Base-by-base conservation (phyloP, 2,888 invertebrate genomes). In the Drosophila mulleri region DNA sequence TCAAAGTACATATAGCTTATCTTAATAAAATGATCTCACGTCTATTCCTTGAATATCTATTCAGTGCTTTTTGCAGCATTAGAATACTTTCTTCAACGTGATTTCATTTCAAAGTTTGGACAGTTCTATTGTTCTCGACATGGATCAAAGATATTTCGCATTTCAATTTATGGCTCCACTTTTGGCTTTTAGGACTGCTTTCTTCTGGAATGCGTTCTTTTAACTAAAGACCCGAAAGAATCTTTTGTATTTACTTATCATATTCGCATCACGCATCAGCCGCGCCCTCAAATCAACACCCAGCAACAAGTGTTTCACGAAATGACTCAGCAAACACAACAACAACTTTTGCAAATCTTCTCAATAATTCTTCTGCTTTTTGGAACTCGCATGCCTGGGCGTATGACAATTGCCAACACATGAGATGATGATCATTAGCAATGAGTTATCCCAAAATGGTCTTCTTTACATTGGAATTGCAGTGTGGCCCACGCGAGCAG, bases 401-500 rank as follows among this genome's bases (percentile, higher is more conserved):
- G 83, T 78, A 62, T 11, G 12, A 50, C 67, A 75, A 47, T 52
- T 63, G 50, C 39, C 42, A 61, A 50, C 44, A 48, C 32, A 14
- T 20, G 32, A 32, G 62, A 48, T 54, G 48, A 47, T 32, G 52
- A 52, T 52, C 65, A 60, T 18, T 54, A 47, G 45, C 52, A 61
- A 69, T 64, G 63, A 67, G 41, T 48, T 48, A 54, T 53, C 88
- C 85, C 63, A 81, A 84, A 73, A 83, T 73, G 85, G 88, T 72
- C 71, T 67, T 88, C 83, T 79, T 73, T 78, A 75, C 72, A 85
- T 75, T 83, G 65, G 41, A 54, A 83, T 74, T 82, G 67, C 72
- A 79, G 29, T 59, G 48, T 18, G 7, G 37, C 83, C 83, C 82
- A 87, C 83, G 72, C 66, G 12, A 26, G 77, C 6, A 26, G 5